phyloP scores from a whole-genome alignment of 2,797 vertebrate genomes.

The Eutrigla gurnardus region DNA sequence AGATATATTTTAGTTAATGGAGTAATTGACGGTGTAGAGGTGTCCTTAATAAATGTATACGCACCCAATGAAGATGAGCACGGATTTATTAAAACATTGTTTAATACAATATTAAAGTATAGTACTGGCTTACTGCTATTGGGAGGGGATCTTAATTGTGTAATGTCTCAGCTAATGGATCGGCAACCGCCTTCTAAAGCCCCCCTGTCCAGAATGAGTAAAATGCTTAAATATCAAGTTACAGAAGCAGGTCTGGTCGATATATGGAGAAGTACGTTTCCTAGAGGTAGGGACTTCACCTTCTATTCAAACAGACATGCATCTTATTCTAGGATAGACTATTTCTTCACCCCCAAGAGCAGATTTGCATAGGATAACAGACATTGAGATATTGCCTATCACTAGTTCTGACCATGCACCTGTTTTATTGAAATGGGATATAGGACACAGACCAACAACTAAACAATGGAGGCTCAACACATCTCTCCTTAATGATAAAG shows the following conservation, averaged over 20 bases:
- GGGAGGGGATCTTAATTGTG: no score
- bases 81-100: no score
- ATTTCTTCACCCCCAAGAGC: no score
- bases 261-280: neutral
- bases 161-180: no score
- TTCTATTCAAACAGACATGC: neutral
- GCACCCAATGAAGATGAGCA: no score
- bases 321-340: no score
- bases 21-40: no score
- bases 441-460: neutral
- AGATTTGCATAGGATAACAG: neutral
- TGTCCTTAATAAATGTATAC: no score
- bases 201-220: no score
- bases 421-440: neutral
- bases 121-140: no score
- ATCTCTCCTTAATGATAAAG: constrained; percentile 22
- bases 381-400: neutral
- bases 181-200: no score
- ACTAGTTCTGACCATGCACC: constrained; percentile 8
- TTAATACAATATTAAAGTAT: no score
- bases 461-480: neutral
- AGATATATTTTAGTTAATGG: neutral
- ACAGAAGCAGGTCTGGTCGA: neutral
- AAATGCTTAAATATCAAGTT: neutral
- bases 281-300: neutral